Percentiles rank a stretch among this genome's conserved stretches.
Evolutionary conservation across 2,113 vertebrate genomes (phyloP).

Genomic region (Pachypanchax playfairii): DNA sequence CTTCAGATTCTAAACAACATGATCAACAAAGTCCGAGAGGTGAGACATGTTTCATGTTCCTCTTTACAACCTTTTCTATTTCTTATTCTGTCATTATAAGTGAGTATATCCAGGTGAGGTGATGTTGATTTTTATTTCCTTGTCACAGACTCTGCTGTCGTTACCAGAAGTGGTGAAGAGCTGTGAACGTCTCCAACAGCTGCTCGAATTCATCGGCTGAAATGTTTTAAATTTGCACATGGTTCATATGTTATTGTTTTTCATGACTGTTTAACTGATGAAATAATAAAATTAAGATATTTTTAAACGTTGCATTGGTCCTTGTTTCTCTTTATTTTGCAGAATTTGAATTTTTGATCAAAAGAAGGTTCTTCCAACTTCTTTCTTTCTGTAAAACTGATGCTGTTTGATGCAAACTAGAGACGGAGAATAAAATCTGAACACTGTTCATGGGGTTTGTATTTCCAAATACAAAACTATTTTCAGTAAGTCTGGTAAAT

Average conservation of each 20-base stretch:
- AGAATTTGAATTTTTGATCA: too few relatives aligned
- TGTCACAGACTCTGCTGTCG: slow-evolving; percentile 71
- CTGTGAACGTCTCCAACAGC: slow-evolving; percentile 69
- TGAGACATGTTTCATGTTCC: slow-evolving; percentile 49
- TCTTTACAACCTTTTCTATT: not conserved
- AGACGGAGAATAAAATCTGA: too few relatives aligned
- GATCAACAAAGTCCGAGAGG: slow-evolving; percentile 83
- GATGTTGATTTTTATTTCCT: not conserved
- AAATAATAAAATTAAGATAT: not conserved
- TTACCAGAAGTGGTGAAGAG: slow-evolving; percentile 69
- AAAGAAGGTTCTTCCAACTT: too few relatives aligned
- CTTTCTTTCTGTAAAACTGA: too few relatives aligned
- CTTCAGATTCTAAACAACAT: slow-evolving; percentile 83
- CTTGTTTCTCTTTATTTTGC: not conserved
- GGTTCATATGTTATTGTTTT: slow-evolving; percentile 19
- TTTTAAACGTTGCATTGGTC: not conserved
- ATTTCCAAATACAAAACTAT: too few relatives aligned
- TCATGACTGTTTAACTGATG: not conserved
- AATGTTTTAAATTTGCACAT: slow-evolving; percentile 3
- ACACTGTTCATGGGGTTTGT: too few relatives aligned
- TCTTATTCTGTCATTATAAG: not conserved
- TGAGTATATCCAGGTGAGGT: not conserved
- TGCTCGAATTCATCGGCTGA: slow-evolving; percentile 73
- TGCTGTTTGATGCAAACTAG: too few relatives aligned
- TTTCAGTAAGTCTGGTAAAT: too few relatives aligned